Evolutionary conservation across 1,140 invertebrate genomes (phyloP).

Genomic region (Leptonema lineaticorne): DNA sequence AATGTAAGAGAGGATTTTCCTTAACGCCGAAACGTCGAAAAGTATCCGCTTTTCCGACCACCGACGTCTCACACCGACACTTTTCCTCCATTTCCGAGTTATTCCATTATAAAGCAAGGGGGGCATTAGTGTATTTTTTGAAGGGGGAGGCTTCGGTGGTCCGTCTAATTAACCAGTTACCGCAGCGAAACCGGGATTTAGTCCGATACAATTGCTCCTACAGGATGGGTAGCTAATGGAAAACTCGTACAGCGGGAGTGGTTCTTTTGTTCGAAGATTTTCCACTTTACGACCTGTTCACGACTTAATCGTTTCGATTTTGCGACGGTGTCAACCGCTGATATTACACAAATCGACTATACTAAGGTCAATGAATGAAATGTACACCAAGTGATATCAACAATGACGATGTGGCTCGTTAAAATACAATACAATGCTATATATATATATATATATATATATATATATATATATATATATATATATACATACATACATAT

Average conservation of each 20-base stretch:
- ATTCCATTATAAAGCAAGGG: conserved; percentile 11
- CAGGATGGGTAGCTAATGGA: conserved; percentile 13
- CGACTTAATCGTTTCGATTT: conserved; percentile 13
- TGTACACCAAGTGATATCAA: no score
- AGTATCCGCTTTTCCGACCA: no score
- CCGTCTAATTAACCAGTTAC: conserved; percentile 34
- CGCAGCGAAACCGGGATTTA: conserved; percentile 12
- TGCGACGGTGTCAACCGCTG: no score
- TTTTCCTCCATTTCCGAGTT: not conserved
- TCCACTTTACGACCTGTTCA: conserved; percentile 16
- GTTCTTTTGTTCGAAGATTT: conserved; percentile 16
- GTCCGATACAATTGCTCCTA: conserved; percentile 22
- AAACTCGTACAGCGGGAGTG: not conserved
- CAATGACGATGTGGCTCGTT: no score
- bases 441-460: no score
- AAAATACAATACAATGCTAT: no score
- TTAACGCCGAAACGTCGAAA: no score
- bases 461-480: not conserved
- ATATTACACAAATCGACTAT: no score
- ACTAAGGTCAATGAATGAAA: no score
- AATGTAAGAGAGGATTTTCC: no score
- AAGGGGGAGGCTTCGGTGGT: not conserved
- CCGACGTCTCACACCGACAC: no score
- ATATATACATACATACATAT: not conserved
- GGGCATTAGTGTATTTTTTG: not conserved